Base-by-base conservation (phyloP, 1,140 invertebrate genomes). In the Lepidostoma basale region DNA sequence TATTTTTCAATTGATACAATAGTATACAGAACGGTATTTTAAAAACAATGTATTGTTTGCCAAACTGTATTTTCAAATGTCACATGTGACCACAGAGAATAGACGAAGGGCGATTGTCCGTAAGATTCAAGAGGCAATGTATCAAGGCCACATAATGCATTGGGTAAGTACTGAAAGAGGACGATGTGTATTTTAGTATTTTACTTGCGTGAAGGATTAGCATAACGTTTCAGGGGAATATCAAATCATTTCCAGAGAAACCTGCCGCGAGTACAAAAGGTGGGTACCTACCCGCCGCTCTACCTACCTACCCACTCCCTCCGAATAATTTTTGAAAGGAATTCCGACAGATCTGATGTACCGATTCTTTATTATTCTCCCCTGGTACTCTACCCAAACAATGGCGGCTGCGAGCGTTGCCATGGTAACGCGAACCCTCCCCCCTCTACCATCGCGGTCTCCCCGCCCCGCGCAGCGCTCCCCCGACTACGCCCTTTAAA, bases 341-440 rank as follows among this genome's bases (percentile, higher is more conserved):
- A 59, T 59, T 59, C 54, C 59, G 22, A 62, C 59, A 44, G 59
- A 62, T 62, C 25, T 28, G 16, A 28, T 30, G 59, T 62, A 30
- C 40, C 40, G 39, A 62, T 62, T 62, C 59, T 45, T 47, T 44
- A 40, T 22, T 39, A 16, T 16, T 30, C 26, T 30, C 23, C 39
- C 39, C 44, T 8, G 39, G 60, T 47, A 64, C 52, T 56, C 23
- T 18, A 18, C 56, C 42, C 44, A 40, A 68, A 68, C 66, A 68
- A 68, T 68, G 66, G 66, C 52, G 28, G 63, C 47, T 30, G 58
- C 59, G 45, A 59, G 52, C 5, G 67, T 69, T 56, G 60, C 67
- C 67, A 63, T 69, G 67, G 67, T 22, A 49, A 63, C 40, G 28
- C 59, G 26, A 25, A 16, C 65, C 42, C 56, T 49, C 62, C 16